Evolutionary conservation across 2,797 vertebrate genomes (phyloP), one percentile per base, ranked within the genome.

Genomic region (Linurgus olivaceus): DNA sequence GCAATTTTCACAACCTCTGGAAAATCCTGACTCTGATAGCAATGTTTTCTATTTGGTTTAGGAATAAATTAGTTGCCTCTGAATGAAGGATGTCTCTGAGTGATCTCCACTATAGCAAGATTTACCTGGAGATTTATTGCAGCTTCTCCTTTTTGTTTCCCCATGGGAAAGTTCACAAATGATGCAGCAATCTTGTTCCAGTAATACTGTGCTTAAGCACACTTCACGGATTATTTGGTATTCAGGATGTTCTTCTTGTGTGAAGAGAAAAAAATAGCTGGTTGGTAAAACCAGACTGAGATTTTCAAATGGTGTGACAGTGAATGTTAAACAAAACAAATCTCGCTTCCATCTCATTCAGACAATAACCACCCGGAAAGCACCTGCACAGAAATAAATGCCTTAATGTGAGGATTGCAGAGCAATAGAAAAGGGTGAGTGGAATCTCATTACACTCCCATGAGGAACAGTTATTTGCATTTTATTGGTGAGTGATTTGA

Each of bases 91-190:
- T 94, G 62, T 65, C 74, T 90, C 86, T 91, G 70, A 91, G 79
- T 95, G 90, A 96, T 97, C 93, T 95, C 74, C 68, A 83, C 73
- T 93, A 74, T 48, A 84, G 77, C 71, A 90, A 94, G 85, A 95
- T 94, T 94, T 97, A 96, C 85, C 93, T 96, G 90, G 68, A 97
- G 94, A 97, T 96, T 96, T 96, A 96, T 96, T 93, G 54, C 93
- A 91, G 65, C 77, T 95, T 97, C 6, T 61, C 52, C 73, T 89
- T 96, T 96, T 96, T 86, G 81, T 95, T 94, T 97, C 90, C 95
- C 93, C 93, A 90, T 91, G 96, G 96, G 95, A 93, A 96, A 93
- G 77, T 88, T 97, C 86, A 78, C 90, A 97, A 96, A 96, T 78
- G 91, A 93, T 97, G 96, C 86, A 82, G 97, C 94, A 93, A 96